Percentiles rank a stretch among this genome's conserved stretches.
Evolutionary conservation across 2,888 invertebrate species (phyloP).

Genomic region (Metallyticus violacea): DNA sequence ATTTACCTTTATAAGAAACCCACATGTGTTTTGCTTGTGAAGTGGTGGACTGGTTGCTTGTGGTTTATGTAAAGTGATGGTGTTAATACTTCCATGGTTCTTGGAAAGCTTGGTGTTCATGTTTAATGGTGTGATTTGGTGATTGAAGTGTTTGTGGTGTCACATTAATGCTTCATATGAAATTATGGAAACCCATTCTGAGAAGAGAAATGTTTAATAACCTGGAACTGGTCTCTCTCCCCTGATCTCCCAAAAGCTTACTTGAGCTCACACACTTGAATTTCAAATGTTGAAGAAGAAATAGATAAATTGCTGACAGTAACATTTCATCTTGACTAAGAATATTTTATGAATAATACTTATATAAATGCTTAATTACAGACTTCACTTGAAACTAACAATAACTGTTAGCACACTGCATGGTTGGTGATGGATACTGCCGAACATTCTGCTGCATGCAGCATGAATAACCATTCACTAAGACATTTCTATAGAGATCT

Average conservation of each 20-base stretch:
- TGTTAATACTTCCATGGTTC: background rate
- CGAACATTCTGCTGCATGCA: background rate
- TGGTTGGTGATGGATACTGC: background rate
- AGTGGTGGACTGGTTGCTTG: constrained; percentile 23
- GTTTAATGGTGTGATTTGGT: constrained; percentile 1
- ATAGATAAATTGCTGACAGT: background rate
- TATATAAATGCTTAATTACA: background rate
- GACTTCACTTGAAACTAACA: background rate
- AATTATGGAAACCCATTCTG: background rate
- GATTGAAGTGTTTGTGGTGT: background rate
- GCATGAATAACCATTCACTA: background rate
- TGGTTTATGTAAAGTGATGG: constrained; percentile 6
- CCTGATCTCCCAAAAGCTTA: constrained; percentile 1
- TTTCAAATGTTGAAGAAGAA: background rate
- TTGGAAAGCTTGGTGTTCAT: constrained; percentile 5
- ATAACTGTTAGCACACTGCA: background rate
- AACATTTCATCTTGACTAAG: background rate
- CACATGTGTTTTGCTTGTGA: background rate
- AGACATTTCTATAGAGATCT: background rate
- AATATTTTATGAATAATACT: background rate
- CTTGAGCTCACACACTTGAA: background rate
- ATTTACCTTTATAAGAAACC: background rate
- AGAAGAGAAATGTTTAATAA: background rate
- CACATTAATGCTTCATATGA: background rate
- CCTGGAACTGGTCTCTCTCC: constrained; percentile 25